Percentiles rank a stretch among this genome's conserved stretches.
Evolutionary conservation across 2,797 vertebrate genomes (phyloP).

Genomic region (Peromyscus melanophrys): DNA sequence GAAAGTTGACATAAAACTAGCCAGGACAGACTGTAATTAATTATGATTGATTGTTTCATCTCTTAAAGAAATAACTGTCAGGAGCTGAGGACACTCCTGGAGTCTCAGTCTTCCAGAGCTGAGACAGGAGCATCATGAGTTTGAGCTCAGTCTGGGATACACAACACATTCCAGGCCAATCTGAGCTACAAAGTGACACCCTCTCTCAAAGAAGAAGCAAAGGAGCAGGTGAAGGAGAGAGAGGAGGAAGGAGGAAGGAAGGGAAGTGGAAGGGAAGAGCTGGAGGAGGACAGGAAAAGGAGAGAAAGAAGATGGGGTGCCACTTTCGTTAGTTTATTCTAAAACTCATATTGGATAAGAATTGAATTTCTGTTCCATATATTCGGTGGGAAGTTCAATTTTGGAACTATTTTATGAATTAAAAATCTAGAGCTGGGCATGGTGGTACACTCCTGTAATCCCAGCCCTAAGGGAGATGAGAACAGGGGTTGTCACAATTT

Average conservation of each 20-base stretch:
- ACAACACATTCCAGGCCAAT: background rate
- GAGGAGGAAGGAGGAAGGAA: background rate
- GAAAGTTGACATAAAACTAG: background rate
- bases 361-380: background rate
- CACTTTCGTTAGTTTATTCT: background rate
- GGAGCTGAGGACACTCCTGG: background rate
- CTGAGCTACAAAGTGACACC: background rate
- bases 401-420: slow-evolving; percentile 10
- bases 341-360: slow-evolving; percentile 35
- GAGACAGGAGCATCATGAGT: background rate
- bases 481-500: background rate
- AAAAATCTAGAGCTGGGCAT: background rate
- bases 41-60: background rate
- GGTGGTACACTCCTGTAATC: background rate
- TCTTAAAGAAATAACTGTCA: slow-evolving; percentile 27
- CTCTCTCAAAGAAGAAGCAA: background rate
- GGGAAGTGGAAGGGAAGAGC: background rate
- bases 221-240: no score
- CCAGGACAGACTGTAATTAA: slow-evolving; percentile 25
- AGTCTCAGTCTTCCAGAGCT: background rate
- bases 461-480: background rate
- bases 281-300: background rate
- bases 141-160: background rate
- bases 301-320: background rate
- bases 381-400: slow-evolving; percentile 28